Base-by-base conservation (phyloP, 2,113 vertebrate genomes). In the Ciconia boyciana region DNA sequence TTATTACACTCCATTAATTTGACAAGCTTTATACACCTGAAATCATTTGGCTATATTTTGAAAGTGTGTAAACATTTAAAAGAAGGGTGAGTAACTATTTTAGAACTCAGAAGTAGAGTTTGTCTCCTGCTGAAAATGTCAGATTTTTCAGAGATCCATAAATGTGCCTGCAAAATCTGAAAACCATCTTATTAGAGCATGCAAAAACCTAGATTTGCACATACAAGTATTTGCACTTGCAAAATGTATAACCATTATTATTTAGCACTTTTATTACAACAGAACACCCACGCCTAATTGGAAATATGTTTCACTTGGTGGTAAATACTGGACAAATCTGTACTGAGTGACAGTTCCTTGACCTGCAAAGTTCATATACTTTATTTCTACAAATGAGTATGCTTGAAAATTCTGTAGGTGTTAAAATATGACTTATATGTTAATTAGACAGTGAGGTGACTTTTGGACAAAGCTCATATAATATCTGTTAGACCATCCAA, bases 131-230 rank as follows among this genome's bases (percentile, higher is more conserved):
- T 87, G 58, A 87, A 94, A 89, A 82, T 24, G n/a, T 28, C 16
- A 61, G 4, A 8, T 57, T 92, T 91, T 91, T 87, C 65, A 71
- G 49, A 71, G 51, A 57, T 71, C 39, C 26, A 19, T 79, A 60
- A 62, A 54, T 39, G 77, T 95, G 87, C 93, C 89, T 94, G 62
- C 7, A 83, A 94, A 80, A 69, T 39, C 89, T 72, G 25, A 76
- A 92, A 79, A 48, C 16, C 57, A 80, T 49, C 29, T 81, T 85
- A 36, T 46, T 65, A 3, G 3, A 89, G 10, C 62, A 69, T 71
- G 65, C 48, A 91, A 79, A 94, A 94, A 12, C 34, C 26, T 89
- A 49, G 43, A 36, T 93, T 94, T 95, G 83, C 80, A 91, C 74
- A 84, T 60, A 43, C 8, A 31, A 91, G 4, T 68, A 76, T 39